Evolutionary conservation across 2,797 vertebrate genomes (phyloP), one percentile per base, ranked within the genome.

Genomic region (Botia kubotai): DNA sequence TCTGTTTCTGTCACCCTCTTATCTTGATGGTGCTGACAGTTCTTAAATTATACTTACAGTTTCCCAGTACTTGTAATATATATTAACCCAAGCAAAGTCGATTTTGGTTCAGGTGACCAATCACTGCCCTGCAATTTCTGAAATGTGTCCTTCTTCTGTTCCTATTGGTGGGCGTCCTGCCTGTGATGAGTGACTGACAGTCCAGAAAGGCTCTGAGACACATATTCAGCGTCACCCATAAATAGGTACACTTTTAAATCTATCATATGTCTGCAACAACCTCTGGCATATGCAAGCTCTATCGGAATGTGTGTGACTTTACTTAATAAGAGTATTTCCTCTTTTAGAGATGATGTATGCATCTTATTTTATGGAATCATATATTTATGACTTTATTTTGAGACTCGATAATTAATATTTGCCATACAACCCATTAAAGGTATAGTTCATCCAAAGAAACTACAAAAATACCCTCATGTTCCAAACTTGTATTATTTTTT

Each of bases 201-300:
- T 90, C 94, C 93, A 87, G 90, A 81, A 78, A 82, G 0, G 88
- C 80, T 90, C 82, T 89, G 92, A 86, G 87, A 92, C 85, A 50
- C 73, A 70, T 17, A 33, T 74, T 85, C 85, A 46, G 85, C 92
- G 89, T 88, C 90, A 88, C 90, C 89, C 89, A 86, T 94, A 88
- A 94, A 94, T 95, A 96, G 95, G 95, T 96, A 96, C 87, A 85
- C 82, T 83, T 86, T 13, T 79, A 73, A 70, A 58, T 72, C 58
- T 76, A 3, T 52, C 46, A 36, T 60, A 13, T 60, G 21, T 60
- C 88, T 16, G 67, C 66, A 89, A 87, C 89, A 85, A 79, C 79
- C 53, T 85, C 82, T 83, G 63, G 75, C 72, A 69, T 87, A 66
- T 75, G 63, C 71, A 69, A 23, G 21, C 33, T 68, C 58, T 72